Base-by-base conservation (phyloP, 1,140 invertebrate species). In the Samia ricini region DNA sequence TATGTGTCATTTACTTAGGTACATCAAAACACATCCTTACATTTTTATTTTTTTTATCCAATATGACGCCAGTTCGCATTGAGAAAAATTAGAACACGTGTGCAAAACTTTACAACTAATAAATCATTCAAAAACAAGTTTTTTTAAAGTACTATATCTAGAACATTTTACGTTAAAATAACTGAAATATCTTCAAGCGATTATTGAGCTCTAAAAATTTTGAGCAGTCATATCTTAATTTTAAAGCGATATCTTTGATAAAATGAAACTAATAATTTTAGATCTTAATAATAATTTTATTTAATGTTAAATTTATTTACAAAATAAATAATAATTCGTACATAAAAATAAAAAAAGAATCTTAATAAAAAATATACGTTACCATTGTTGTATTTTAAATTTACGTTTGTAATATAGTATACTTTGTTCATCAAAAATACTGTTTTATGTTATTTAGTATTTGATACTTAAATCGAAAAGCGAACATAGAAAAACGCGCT, bases 401-500 rank as follows among this genome's bases (percentile, higher is more conserved):
- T 0, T 42, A n/a, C n/a, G 7, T 42, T 4, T 42, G 12, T 15
- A 15, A 15, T 15, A 42, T 15, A 12, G 4, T 4, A 42, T 42
- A 42, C 1, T 15, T 42, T 20, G 56, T 36, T 55, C 21, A 33
- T 36, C 15, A 58, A 66, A 50, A 71, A 70, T 66, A 70, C 62
- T 69, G 60, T 50, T 62, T 49, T 54, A 51, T 3, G 33, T 42
- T 42, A 10, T 36, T 29, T 42, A 18, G 8, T 60, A 55, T 67
- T 15, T 15, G 33, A 15, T 42, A 42, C n/a, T 42, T 26, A 4
- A 26, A 8, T 26, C 26, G 26, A 3, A 8, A 26, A 26, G 8
- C 26, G 8, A 42, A 42, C 4, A 42, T 42, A 15, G 7, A 15
- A 20, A 42, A 64, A 63, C 55, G 26, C 23, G 24, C 26, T 61